Conservation (phyloP, 2,113 vertebrate genomes). For the Psittacus erithacus region DNA sequence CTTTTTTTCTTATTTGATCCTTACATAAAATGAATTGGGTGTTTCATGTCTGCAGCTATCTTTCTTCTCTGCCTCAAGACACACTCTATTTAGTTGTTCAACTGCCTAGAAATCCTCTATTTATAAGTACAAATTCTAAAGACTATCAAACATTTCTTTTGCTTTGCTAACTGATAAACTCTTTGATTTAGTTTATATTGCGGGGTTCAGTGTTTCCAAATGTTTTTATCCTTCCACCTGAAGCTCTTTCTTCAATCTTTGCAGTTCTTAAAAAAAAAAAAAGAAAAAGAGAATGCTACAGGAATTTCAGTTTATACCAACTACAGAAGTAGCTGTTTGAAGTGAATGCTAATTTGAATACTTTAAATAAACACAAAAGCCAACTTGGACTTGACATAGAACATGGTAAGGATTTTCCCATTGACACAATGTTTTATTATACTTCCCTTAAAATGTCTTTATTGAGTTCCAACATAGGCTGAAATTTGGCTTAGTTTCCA, state of each 20-base stretch:
- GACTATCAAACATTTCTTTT: neutral
- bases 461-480: neutral
- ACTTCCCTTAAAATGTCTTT: neutral
- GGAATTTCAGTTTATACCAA: neutral
- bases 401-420: neutral
- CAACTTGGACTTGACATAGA: neutral
- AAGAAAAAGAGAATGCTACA: neutral
- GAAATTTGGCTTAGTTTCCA: neutral
- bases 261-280: neutral
- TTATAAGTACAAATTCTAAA: neutral
- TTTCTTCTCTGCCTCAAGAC: neutral
- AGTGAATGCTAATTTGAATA: neutral
- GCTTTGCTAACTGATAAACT: neutral
- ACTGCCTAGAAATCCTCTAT: neutral
- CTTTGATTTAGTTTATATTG: neutral
- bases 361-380: neutral
- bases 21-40: neutral
- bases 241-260: neutral
- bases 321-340: neutral
- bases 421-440: neutral
- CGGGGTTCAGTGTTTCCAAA: neutral
- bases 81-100: neutral
- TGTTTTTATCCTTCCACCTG: neutral
- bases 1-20: neutral
- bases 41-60: neutral